Evolutionary conservation across 1,140 invertebrate genomes (phyloP).

Genomic region (Drosophila trapezifrons): DNA sequence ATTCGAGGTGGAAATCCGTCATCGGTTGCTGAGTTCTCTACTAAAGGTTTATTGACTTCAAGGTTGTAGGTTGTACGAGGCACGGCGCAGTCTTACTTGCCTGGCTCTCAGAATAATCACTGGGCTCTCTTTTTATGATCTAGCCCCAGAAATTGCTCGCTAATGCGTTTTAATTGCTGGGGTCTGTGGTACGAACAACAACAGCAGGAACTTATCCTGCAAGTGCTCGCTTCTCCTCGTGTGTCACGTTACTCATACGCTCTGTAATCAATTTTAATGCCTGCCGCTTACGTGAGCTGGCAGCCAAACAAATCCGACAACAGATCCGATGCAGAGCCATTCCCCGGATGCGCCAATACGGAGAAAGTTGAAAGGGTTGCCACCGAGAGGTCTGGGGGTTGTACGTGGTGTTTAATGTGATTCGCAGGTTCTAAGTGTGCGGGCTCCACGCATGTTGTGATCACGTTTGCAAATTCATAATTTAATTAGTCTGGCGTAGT

Average conservation of each 20-base stretch:
- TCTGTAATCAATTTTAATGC: constrained; percentile 79
- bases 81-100: neutral
- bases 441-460: constrained; percentile 37
- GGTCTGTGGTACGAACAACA: constrained; percentile 2
- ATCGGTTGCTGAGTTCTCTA: constrained; percentile 13
- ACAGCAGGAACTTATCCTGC: constrained; percentile 15
- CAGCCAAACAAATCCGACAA: constrained; percentile 54
- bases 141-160: constrained; percentile 16
- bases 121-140: constrained; percentile 2
- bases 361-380: constrained; percentile 68
- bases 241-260: constrained; percentile 69
- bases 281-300: constrained; percentile 62
- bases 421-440: constrained; percentile 3
- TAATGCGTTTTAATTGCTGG: constrained; percentile 66
- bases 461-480: constrained; percentile 71
- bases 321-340: constrained; percentile 8
- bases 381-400: neutral
- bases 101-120: constrained; percentile 23
- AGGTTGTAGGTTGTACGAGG: neutral
- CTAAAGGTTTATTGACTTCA: constrained; percentile 16
- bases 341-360: constrained; percentile 34
- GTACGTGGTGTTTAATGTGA: constrained; percentile 52
- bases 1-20: constrained; percentile 32
- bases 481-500: constrained; percentile 73
- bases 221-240: constrained; percentile 16